phyloP scores from a whole-genome alignment of 2,113 vertebrate genomes.

The Propithecus coquereli region DNA sequence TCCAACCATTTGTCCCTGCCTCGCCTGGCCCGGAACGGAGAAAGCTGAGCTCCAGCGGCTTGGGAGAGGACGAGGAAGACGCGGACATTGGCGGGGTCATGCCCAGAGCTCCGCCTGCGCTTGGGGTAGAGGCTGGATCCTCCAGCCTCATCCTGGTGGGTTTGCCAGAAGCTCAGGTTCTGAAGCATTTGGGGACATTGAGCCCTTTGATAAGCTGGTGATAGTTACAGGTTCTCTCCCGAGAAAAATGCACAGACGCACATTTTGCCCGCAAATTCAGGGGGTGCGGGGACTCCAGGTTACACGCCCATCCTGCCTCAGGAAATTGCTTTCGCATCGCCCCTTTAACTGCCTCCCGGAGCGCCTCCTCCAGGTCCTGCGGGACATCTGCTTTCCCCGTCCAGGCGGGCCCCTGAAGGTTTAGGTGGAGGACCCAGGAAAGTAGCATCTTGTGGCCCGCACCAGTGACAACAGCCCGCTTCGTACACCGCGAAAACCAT shows the following conservation, averaged over 20 bases:
- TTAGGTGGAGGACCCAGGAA: background rate
- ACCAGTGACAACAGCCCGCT: background rate
- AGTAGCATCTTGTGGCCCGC: background rate
- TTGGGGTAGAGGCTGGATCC: background rate
- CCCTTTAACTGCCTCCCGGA: background rate
- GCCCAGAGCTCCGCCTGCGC: accelerated
- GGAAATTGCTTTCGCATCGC: background rate
- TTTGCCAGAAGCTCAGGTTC: background rate
- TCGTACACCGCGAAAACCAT: slow-evolving; percentile 49
- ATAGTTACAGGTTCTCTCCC: background rate
- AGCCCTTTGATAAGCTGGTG: background rate
- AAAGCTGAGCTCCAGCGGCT: background rate
- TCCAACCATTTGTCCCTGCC: accelerated
- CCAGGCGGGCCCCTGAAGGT: background rate
- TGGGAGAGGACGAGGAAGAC: accelerated
- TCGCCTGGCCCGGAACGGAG: background rate
- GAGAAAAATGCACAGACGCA: accelerated
- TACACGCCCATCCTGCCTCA: background rate
- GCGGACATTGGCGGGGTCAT: accelerated
- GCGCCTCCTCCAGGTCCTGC: background rate
- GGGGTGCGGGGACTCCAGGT: background rate
- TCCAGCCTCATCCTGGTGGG: accelerated
- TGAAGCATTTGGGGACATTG: background rate
- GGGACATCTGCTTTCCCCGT: background rate
- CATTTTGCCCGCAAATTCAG: background rate